Percentiles rank a stretch among this genome's conserved stretches.
Evolutionary conservation across 2,888 invertebrate genomes (phyloP).

Genomic region (Hylaea fasciaria): DNA sequence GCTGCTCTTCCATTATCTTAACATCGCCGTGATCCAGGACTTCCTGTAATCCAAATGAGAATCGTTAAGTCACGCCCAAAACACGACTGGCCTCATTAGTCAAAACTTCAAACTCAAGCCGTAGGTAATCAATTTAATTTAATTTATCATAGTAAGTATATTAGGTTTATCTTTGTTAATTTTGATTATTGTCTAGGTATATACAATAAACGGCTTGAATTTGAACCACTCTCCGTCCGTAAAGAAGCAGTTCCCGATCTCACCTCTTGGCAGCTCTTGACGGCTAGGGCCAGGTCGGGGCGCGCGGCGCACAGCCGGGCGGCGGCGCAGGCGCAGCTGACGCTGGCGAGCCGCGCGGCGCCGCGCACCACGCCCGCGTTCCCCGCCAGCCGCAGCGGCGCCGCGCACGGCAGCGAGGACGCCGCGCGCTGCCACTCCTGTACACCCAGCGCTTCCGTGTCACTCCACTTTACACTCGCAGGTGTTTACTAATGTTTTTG

Average conservation of each 20-base stretch:
- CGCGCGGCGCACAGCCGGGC: constrained; percentile 69
- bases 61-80: no score
- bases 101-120: no score
- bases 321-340: constrained; percentile 78
- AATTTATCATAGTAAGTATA: no score
- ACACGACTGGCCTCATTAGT: no score
- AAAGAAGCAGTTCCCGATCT: constrained; percentile 10
- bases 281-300: constrained; percentile 65
- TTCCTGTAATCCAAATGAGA: constrained; percentile 61
- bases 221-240: neutral
- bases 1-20: constrained; percentile 82
- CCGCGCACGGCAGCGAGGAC: constrained; percentile 60
- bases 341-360: constrained; percentile 77
- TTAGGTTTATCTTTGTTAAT: no score
- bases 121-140: no score
- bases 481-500: no score
- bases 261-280: constrained; percentile 76
- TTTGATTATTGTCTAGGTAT: no score
- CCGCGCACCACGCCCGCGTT: constrained; percentile 77
- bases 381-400: constrained; percentile 51
- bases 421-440: constrained; percentile 79
- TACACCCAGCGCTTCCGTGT: constrained; percentile 5
- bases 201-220: no score
- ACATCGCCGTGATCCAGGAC: constrained; percentile 81
- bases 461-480: no score